Evolutionary conservation across 92 coral and sea anemone species (phyloP), one percentile per base, ranked within the genome.

Genomic region (Plumapathes pennacea): DNA sequence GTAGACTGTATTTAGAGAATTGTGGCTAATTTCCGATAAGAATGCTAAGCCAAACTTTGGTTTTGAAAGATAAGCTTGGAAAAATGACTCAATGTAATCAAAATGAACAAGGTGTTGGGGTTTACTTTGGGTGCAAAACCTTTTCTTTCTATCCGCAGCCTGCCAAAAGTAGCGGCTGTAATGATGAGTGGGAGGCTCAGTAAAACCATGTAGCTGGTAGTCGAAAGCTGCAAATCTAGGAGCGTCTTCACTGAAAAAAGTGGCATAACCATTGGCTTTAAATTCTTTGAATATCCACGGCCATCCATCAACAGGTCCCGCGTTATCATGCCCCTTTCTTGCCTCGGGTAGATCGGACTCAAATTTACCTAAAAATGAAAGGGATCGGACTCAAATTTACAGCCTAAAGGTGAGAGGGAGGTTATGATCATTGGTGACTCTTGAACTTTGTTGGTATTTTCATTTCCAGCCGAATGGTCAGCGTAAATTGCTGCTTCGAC

Each of bases 101-200:
- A 91, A 77, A 32, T 91, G 97, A 39, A 91, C 50, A 11, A 41
- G 66, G 38, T 89, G 91, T 47, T 91, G 97, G 29, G 91, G 89
- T 49, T 75, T 67, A 47, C 88, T 67, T 25, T 74, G 70, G n/a
- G 88, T 78, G 33, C 97, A 91, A 40, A 69, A 34, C 1, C 67
- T 53, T 5, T 63, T 74, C 7, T 89, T 83, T 13, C 58, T 25
- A 37, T 38, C 32, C 0, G 97, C 92, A 1, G 95, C 90, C 36
- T 77, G 68, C 97, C 97, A 90, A 18, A 90, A 90, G 56, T 77
- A 76, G 12, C 97, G 85, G 11, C 80, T 42, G 32, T 72, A 90
- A 46, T 90, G 97, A 51, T 90, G 95, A 11, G 97, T 73, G 5
- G 97, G 97, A 0, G 97, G 86, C 10, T 86, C 66, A n/a, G 57